phyloP scores from a whole-genome alignment of 2,113 vertebrate species.

The Lathamus discolor region DNA sequence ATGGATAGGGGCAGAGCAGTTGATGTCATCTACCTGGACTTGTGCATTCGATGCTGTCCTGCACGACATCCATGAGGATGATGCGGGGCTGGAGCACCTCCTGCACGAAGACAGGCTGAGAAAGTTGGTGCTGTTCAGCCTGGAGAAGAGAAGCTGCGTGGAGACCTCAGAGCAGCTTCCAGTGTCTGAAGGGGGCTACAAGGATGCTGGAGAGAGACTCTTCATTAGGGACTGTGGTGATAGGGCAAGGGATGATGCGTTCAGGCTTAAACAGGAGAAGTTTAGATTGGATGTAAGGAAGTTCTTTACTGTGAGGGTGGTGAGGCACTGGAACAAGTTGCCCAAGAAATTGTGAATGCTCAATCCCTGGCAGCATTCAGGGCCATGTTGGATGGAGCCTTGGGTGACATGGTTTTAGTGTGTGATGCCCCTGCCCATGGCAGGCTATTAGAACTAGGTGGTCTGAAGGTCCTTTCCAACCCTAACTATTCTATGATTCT shows the following conservation, averaged over 20 bases:
- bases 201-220: not conserved
- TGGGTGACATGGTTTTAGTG: not conserved
- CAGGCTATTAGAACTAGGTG: not conserved
- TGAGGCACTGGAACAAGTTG: not conserved
- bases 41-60: accelerated
- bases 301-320: not conserved
- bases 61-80: not conserved
- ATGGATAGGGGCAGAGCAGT: not conserved
- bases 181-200: not conserved
- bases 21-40: not conserved
- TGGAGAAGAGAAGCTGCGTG: not conserved
- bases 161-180: not conserved
- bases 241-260: not conserved
- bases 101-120: not conserved
- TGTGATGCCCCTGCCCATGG: not conserved
- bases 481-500: not conserved
- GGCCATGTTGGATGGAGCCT: not conserved
- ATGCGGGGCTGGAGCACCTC: not conserved
- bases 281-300: not conserved
- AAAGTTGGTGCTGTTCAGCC: not conserved
- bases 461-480: not conserved
- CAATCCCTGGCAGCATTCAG: not conserved
- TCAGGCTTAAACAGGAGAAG: not conserved
- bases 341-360: not conserved
- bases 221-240: not conserved